Conservation (phyloP, 2,888 invertebrate species). For the Andrena marginata region DNA sequence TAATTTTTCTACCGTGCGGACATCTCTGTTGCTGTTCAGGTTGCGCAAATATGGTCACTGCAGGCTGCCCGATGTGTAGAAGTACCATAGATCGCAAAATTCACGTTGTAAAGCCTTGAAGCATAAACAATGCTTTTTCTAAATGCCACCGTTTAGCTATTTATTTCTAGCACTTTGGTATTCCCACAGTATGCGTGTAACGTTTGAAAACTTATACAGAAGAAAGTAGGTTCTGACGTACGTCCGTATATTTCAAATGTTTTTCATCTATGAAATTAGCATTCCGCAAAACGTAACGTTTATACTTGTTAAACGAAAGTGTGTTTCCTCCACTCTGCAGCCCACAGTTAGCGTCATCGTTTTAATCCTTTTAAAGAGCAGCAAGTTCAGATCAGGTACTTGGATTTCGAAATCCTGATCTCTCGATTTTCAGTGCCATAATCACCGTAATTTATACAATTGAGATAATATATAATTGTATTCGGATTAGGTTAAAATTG, state of each 20-base stretch:
- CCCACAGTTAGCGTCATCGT: neutral
- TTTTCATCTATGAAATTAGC: slow-evolving; percentile 17
- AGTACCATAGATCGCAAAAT: slow-evolving; percentile 89
- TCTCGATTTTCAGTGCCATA: slow-evolving; percentile 30
- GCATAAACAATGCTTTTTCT: slow-evolving; percentile 27
- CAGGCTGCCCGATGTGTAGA: slow-evolving; percentile 93
- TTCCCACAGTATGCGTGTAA: slow-evolving; percentile 3
- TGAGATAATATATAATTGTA: slow-evolving; percentile 32
- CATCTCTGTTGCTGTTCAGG: slow-evolving; percentile 93
- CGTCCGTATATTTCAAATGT: slow-evolving; percentile 29
- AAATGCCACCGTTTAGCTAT: slow-evolving; percentile 25
- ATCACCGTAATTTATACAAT: slow-evolving; percentile 37
- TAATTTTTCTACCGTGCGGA: slow-evolving; percentile 95
- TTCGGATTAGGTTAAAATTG: slow-evolving; percentile 45
- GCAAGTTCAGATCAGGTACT: neutral
- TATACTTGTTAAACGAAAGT: slow-evolving; percentile 17
- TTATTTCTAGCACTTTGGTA: slow-evolving; percentile 18
- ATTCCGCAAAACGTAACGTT: slow-evolving; percentile 26
- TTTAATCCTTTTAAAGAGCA: slow-evolving; percentile 4
- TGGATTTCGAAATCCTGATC: slow-evolving; percentile 16
- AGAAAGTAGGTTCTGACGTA: slow-evolving; percentile 11
- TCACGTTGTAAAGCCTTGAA: slow-evolving; percentile 87
- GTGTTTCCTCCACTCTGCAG: slow-evolving; percentile 10
- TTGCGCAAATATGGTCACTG: slow-evolving; percentile 88
- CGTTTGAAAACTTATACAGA: slow-evolving; percentile 19